Base-by-base conservation (phyloP, 2,113 vertebrate genomes). In the Oncorhynchus mykiss region DNA sequence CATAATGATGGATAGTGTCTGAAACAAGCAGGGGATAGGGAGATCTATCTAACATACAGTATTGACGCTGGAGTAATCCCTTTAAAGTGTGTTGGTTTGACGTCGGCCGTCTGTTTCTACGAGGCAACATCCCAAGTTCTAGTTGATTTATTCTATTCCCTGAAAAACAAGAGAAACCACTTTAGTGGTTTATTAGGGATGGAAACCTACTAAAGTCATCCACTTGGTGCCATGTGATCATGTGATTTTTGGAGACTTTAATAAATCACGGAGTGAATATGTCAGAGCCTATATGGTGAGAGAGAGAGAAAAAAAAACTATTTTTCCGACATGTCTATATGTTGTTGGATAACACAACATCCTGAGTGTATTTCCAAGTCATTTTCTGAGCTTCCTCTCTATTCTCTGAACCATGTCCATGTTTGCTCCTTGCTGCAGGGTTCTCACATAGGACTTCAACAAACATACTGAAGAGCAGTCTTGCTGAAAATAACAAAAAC, bases 401-500 rank as follows among this genome's bases (percentile, higher is more conserved):
- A 54, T 14, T 70, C 77, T 70, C 71, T 75, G 82, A 73, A 74
- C 68, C 31, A 80, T 82, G 81, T 81, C 79, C 84, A 78, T 81
- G 79, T 81, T 81, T 83, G 66, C 66, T 64, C 79, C 81, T 79
- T 6, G 25, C 24, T 25, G 74, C 77, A 77, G 81, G 74, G 68
- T 5, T 45, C 59, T 24, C 34, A 48, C 77, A 81, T 84, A 73
- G 75, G 77, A 80, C 77, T 77, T 69, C 74, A 66, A 72, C 84
- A 80, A 81, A 79, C 74, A 48, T 79, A 78, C 66, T 75, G 69
- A 74, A 67, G 73, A 78, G 75, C 77, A 79, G 72, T 70, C 77
- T 83, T 77, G 69, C 79, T 83, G 81, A 83, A 81, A 81, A 74
- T 64, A 75, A 75, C 75, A 64, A 78, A 25, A 25, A 25, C 66